phyloP scores from a whole-genome alignment of 2,888 invertebrate species.

The Abrostola tripartita region DNA sequence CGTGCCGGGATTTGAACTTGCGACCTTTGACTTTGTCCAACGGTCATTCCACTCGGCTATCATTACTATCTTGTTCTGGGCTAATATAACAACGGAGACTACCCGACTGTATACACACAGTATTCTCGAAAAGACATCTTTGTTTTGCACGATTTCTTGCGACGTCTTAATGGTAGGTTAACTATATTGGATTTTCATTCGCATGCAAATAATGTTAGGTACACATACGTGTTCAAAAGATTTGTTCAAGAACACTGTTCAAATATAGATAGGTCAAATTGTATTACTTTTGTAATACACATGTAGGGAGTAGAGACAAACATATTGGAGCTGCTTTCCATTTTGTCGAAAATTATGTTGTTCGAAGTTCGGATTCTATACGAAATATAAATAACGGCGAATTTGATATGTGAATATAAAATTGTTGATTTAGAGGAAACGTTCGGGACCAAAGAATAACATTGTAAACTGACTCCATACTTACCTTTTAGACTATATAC shows the following conservation, averaged over 20 bases:
- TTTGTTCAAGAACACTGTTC: constrained; percentile 51
- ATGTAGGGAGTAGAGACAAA: constrained; percentile 19
- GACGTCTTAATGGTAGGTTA: constrained; percentile 47
- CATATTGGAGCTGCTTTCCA: constrained; percentile 26
- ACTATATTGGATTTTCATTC: constrained; percentile 52
- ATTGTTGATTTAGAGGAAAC: constrained; percentile 41
- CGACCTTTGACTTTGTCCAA: too few relatives aligned
- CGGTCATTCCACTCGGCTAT: too few relatives aligned
- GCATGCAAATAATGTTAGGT: constrained; percentile 46
- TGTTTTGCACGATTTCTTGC: constrained; percentile 32
- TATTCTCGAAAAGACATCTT: constrained; percentile 21
- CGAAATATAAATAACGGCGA: constrained; percentile 2
- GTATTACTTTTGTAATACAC: constrained; percentile 16
- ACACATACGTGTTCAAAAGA: constrained; percentile 33
- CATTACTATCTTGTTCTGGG: not conserved
- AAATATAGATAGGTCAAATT: constrained; percentile 49
- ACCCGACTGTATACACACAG: constrained; percentile 8
- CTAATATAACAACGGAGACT: constrained; percentile 2
- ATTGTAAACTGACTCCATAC: not conserved
- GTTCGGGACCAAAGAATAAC: constrained; percentile 15
- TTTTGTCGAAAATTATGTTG: constrained; percentile 30
- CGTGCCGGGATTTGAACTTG: too few relatives aligned
- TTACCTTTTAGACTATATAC: too few relatives aligned
- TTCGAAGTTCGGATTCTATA: constrained; percentile 21
- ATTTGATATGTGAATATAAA: constrained; percentile 37